A percentile compares a stretch with the other conserved stretches of the same genome.
These are phyloP conservation scores for Drymonia ruficornis DNA, from an alignment of 2,888 invertebrate species.

Conservation along the genomic window DNA sequence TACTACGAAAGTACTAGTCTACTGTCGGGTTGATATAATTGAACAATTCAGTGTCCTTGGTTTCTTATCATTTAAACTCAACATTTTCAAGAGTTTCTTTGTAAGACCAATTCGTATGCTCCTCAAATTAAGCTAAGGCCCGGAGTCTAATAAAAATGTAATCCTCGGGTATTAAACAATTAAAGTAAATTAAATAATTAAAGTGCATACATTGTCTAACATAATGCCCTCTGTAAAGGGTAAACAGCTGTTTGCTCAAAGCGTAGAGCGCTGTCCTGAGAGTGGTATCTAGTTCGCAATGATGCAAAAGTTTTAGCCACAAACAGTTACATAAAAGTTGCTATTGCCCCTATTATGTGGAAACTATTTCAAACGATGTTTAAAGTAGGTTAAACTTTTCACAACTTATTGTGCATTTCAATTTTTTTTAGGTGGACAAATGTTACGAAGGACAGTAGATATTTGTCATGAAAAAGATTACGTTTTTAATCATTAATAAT, in stretches of 20 bases:
- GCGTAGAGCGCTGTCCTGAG: constrained; percentile 13
- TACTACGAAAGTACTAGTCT: not conserved
- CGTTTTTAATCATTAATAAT: too few species aligned
- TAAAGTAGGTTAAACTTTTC: not conserved
- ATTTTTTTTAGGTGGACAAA: not conserved
- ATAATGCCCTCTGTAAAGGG: constrained; percentile 17
- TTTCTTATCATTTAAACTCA: not conserved
- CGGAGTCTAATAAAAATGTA: constrained; percentile 3
- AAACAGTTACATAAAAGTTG: constrained; percentile 22
- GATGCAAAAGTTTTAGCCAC: constrained; percentile 19
- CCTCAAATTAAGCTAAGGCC: not conserved
- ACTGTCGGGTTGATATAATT: not conserved
- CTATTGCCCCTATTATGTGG: constrained; percentile 6
- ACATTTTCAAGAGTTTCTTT: not conserved
- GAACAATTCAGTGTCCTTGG: not conserved
- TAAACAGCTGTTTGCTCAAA: constrained; percentile 12
- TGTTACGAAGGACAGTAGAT: not conserved
- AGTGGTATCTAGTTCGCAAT: constrained; percentile 2
- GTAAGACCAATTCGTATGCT: constrained; percentile 3
- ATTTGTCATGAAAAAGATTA: too few species aligned
- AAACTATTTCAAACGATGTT: not conserved
- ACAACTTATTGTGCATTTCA: not conserved
- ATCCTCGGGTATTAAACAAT: constrained; percentile 19
- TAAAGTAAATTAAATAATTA: constrained; percentile 23
- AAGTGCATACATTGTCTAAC: constrained; percentile 27